These are phyloP conservation scores for Zaprionus kolodkinae DNA, from an alignment of 1,140 invertebrate species.

Conservation along the genomic window DNA sequence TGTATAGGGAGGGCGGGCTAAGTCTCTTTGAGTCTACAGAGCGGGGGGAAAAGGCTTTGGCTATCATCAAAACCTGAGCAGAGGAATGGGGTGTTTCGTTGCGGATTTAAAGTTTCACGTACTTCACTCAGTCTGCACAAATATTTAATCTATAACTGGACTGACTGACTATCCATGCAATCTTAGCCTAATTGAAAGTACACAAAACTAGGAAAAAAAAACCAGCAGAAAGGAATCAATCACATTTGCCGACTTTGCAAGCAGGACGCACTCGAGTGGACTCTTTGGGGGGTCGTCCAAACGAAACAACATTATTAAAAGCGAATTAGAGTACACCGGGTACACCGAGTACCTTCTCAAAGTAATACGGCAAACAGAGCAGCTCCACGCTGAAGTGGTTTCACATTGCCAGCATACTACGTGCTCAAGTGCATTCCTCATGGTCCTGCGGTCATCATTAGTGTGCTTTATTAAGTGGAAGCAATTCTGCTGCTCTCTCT, in stretches of 20 bases:
- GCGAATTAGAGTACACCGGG: constrained; percentile 62
- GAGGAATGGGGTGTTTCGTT: too few species aligned
- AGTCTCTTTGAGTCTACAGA: neutral
- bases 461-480: constrained; percentile 81
- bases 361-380: constrained; percentile 52
- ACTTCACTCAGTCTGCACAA: constrained; percentile 32
- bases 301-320: constrained; percentile 71
- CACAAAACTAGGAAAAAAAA: constrained; percentile 65
- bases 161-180: constrained; percentile 1
- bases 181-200: constrained; percentile 73
- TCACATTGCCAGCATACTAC: constrained; percentile 50
- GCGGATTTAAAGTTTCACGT: too few species aligned
- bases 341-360: constrained; percentile 43
- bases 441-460: constrained; percentile 77
- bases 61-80: too few species aligned
- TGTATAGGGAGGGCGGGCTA: neutral
- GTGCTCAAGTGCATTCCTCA: constrained; percentile 76
- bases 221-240: constrained; percentile 45
- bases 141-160: constrained; percentile 42
- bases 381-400: constrained; percentile 32
- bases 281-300: neutral
- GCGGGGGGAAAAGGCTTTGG: neutral
- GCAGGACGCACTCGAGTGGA: constrained; percentile 28
- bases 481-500: constrained; percentile 41
- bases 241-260: constrained; percentile 55